phyloP scores from a whole-genome alignment of 2,888 invertebrate genomes.

The Empis stercorea region DNA sequence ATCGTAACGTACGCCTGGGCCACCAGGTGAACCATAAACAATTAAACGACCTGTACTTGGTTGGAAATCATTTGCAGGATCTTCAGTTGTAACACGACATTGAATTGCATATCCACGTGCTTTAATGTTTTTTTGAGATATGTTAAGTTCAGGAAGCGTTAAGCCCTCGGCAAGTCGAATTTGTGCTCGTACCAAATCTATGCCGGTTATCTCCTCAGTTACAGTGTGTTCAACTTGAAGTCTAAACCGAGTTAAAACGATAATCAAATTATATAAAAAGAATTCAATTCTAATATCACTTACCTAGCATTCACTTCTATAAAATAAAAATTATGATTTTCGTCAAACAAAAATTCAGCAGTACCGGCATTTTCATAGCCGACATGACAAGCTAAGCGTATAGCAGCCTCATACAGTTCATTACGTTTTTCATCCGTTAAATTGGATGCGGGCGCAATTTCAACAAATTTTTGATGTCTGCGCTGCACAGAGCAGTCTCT shows the following conservation, averaged over 20 bases:
- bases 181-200: constrained; percentile 91
- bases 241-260: constrained; percentile 30
- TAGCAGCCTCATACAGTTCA: constrained; percentile 74
- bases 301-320: constrained; percentile 87
- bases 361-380: constrained; percentile 94
- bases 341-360: constrained; percentile 85
- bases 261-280: background rate
- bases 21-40: constrained; percentile 85
- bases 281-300: background rate
- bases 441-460: constrained; percentile 89
- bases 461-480: constrained; percentile 91
- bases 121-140: constrained; percentile 68
- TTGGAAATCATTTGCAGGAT: constrained; percentile 87
- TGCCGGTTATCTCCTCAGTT: constrained; percentile 92
- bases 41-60: constrained; percentile 94
- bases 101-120: constrained; percentile 78
- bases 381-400: constrained; percentile 70
- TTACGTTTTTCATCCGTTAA: constrained; percentile 59
- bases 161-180: constrained; percentile 85
- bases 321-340: constrained; percentile 81
- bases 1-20: constrained; percentile 94
- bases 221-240: constrained; percentile 96
- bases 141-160: constrained; percentile 71
- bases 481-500: constrained; percentile 94
- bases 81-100: constrained; percentile 92